Evolutionary conservation across 2,888 invertebrate species (phyloP), one percentile per base, ranked within the genome.

Genomic region (Eugnorisma glareosa): DNA sequence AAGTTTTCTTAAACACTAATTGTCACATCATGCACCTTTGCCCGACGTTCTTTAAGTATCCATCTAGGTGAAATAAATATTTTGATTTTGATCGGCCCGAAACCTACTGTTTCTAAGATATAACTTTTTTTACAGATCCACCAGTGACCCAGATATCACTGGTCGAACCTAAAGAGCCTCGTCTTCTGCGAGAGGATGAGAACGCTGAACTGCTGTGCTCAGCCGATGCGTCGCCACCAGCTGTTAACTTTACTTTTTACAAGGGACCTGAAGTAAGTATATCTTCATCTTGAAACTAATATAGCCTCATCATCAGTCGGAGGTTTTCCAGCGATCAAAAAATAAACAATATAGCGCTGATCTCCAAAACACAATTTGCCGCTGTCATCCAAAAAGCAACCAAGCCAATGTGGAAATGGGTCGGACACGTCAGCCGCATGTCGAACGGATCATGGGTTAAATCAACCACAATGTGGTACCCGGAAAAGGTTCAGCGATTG

Each of bases 131-230:
- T 96, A n/a, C 95, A 99, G 98, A 98, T 97, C 97, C 98, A 68
- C 98, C 99, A 68, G 97, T 97, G 59, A 98, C 98, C 15, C 97
- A 98, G 77, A 97, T 98, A 89, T 97, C 92, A 0, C 93, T 97
- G 11, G 97, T 97, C 67, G 97, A 97, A 89, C 97, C 97, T 28
- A 97, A 97, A 90, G 97, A 98, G 90, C 97, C 97, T 43, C 97
- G 97, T 83, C 95, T 97, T 1, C 94, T 97, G 63, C 94, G 97
- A 83, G 98, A 99, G 95, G 98, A 98, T 67, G 98, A 98, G 88
- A 98, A 98, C 89, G 98, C 98, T 71, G 98, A 97, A 89, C 97
- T 99, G 73, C 97, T 98, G 73, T 99, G 99, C 92, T 98, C 98
- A 85, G 98, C 98, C 43, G 97, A 98, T 85, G 98, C 98, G 64